A percentile compares a stretch with the other conserved stretches of the same genome.
phyloP scores from a whole-genome alignment of 2,888 invertebrate genomes.

The Plagodis pulveraria region DNA sequence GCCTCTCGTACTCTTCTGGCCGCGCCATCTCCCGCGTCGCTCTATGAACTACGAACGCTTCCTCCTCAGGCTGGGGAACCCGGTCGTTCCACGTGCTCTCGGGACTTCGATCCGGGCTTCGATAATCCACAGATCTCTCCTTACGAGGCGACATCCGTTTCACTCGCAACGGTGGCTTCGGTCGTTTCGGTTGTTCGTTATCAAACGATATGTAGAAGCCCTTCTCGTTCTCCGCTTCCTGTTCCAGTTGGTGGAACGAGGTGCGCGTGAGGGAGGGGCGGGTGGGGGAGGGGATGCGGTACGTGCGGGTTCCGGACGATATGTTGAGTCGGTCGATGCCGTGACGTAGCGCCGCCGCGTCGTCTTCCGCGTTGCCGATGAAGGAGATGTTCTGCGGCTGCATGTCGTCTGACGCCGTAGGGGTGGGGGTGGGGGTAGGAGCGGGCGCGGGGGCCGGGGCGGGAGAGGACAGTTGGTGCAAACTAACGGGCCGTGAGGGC shows the following conservation, averaged over 20 bases:
- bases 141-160: slow-evolving; percentile 92
- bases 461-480: slow-evolving; percentile 83
- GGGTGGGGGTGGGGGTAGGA: slow-evolving; percentile 74
- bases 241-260: slow-evolving; percentile 87
- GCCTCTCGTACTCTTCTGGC: slow-evolving; percentile 37
- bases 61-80: slow-evolving; percentile 45
- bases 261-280: slow-evolving; percentile 89
- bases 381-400: slow-evolving; percentile 97
- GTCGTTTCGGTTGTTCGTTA: slow-evolving; percentile 93
- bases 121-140: slow-evolving; percentile 75
- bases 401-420: slow-evolving; percentile 89
- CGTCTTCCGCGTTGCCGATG: slow-evolving; percentile 89
- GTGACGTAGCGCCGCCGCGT: slow-evolving; percentile 77
- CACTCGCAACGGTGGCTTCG: slow-evolving; percentile 93
- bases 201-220: slow-evolving; percentile 98
- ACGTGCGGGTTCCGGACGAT: slow-evolving; percentile 94
- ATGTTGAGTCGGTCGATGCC: slow-evolving; percentile 92
- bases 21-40: slow-evolving; percentile 43
- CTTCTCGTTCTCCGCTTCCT: slow-evolving; percentile 85
- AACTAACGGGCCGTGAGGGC: slow-evolving; percentile 65
- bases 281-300: slow-evolving; percentile 95
- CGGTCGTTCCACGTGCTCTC: slow-evolving; percentile 59
- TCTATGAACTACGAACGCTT: slow-evolving; percentile 55
- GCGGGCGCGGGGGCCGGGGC: slow-evolving; percentile 82
- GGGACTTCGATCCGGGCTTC: slow-evolving; percentile 65